These are phyloP conservation scores for Podarcis cretensis DNA, from an alignment of 2,113 vertebrate species.

Conservation along the genomic window DNA sequence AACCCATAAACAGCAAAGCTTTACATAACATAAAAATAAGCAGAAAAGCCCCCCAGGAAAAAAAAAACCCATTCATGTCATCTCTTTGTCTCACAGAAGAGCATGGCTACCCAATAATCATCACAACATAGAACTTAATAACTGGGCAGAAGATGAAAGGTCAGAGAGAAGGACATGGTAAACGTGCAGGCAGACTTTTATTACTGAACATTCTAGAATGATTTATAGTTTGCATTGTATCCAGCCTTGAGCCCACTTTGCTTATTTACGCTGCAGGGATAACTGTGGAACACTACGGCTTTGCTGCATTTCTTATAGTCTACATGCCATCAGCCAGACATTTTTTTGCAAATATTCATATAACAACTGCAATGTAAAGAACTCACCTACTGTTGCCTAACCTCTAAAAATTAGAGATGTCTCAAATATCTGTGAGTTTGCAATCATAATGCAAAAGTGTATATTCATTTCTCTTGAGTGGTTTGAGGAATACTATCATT, in stretches of 20 bases:
- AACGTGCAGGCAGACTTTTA: not conserved
- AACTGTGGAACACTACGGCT: not conserved
- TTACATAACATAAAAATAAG: too few relatives aligned
- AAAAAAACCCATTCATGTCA: not conserved
- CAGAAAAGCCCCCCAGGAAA: too few relatives aligned
- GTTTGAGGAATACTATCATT: not conserved
- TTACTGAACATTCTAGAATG: conserved; percentile 10
- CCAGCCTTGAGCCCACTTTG: conserved; percentile 1
- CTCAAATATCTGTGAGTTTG: not conserved
- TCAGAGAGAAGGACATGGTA: not conserved
- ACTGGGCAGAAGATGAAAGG: not conserved
- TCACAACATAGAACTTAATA: not conserved
- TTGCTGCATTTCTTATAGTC: not conserved
- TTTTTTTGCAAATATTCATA: not conserved
- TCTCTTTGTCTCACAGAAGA: not conserved
- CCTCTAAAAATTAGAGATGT: not conserved
- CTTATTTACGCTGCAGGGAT: conserved; percentile 2
- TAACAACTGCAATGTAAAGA: not conserved
- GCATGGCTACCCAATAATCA: not conserved
- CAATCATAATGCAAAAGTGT: not conserved
- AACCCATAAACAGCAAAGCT: too few relatives aligned
- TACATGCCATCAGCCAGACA: not conserved
- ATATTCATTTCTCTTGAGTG: not conserved
- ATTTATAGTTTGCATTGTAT: not conserved
- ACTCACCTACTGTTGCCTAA: not conserved